These are phyloP conservation scores for Anguilla pacifica DNA, from an alignment of 2,797 vertebrate genomes.

Conservation along the genomic window DNA sequence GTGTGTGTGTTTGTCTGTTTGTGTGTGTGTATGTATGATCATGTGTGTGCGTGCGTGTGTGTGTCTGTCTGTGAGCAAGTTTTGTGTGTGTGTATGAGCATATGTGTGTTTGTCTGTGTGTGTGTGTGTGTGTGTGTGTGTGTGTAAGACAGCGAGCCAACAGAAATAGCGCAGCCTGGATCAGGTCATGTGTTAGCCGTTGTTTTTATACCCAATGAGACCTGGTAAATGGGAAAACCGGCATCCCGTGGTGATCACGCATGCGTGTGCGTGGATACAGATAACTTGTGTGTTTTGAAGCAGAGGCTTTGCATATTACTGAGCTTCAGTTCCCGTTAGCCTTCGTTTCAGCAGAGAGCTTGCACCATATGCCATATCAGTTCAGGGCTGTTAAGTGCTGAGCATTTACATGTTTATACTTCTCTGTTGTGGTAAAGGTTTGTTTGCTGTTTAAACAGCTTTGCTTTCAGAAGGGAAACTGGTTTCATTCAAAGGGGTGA, in stretches of 20 bases:
- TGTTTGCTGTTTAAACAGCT: not conserved
- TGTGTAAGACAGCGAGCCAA: not conserved
- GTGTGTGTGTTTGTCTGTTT: not conserved
- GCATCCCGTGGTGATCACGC: not conserved
- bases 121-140: too few species aligned
- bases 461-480: not conserved
- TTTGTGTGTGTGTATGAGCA: too few species aligned
- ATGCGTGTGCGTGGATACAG: not conserved
- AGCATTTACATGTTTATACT: not conserved
- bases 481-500: slow-evolving; percentile 4
- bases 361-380: not conserved
- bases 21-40: too few species aligned
- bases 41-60: too few species aligned
- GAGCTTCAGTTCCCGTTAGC: not conserved
- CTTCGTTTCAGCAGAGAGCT: not conserved
- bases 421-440: not conserved
- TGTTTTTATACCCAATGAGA: not conserved
- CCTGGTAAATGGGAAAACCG: not conserved
- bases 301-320: not conserved
- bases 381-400: not conserved
- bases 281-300: too few species aligned
- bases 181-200: not conserved
- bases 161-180: not conserved
- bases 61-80: too few species aligned
- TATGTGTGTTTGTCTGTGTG: too few species aligned